A percentile compares a stretch with the other conserved stretches of the same genome.
Evolutionary conservation across 2,113 vertebrate genomes (phyloP).

Genomic region (Phyllostomus discolor): DNA sequence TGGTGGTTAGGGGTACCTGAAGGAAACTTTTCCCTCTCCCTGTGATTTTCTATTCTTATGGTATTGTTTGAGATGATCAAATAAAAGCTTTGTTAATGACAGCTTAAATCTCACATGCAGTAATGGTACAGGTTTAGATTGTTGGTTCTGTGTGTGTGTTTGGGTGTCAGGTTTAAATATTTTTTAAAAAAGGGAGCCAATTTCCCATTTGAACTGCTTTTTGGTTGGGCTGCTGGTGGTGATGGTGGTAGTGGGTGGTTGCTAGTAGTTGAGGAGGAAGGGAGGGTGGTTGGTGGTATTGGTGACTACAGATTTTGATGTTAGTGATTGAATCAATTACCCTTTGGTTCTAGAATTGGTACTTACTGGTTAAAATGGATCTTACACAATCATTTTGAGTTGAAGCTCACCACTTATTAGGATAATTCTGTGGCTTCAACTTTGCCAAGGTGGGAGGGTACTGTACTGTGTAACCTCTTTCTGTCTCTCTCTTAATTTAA

Average conservation of each 20-base stretch:
- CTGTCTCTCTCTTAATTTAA: background rate
- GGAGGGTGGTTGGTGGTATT: background rate
- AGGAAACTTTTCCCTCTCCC: slow-evolving; percentile 65
- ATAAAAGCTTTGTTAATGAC: slow-evolving; percentile 45
- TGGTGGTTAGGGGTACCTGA: slow-evolving; percentile 28
- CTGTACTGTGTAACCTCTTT: background rate
- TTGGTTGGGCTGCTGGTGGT: background rate
- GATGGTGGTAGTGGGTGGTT: background rate
- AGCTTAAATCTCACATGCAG: background rate
- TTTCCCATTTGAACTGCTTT: background rate
- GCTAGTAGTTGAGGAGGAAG: background rate
- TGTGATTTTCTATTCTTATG: background rate
- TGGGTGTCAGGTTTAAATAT: slow-evolving; percentile 18
- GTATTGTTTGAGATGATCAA: slow-evolving; percentile 24
- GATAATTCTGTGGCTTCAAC: slow-evolving; percentile 31
- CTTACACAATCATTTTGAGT: background rate
- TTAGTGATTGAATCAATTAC: background rate
- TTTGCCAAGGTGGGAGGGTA: slow-evolving; percentile 35
- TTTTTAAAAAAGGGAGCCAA: background rate
- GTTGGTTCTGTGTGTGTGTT: background rate
- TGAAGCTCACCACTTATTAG: slow-evolving; percentile 21
- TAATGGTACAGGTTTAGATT: background rate
- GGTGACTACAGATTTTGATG: background rate
- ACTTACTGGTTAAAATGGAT: background rate
- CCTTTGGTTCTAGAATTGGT: background rate